Base-by-base conservation (phyloP, 2,113 vertebrate genomes). In the Ornithorhynchus anatinus region DNA sequence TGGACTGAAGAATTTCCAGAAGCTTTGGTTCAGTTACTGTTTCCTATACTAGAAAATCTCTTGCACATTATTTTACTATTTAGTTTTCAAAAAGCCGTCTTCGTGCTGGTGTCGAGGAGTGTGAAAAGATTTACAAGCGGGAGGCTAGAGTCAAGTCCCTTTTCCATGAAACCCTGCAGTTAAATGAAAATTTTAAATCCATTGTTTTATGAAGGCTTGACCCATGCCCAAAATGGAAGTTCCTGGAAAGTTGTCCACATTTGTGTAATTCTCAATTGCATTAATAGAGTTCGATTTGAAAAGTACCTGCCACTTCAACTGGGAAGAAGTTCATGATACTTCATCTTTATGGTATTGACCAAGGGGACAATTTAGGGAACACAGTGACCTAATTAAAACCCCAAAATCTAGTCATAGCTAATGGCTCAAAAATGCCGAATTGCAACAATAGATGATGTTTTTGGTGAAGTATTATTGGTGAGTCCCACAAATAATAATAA, bases 111-210 rank as follows among this genome's bases (percentile, higher is more conserved):
- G 66, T 54, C 61, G 6, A 42, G 54, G 59, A 12, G n/a, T 65
- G 59, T 22, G 59, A 57, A 70, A 43, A 57, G 23, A 17, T 72
- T 72, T 10, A 12, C n/a, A 58, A n/a, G n/a, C n/a, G n/a, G 32
- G 68, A 35, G 68, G 68, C 73, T 69, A 39, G 54, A 69, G 50
- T 47, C 29, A 37, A 82, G 58, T 59, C 33, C 35, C 10, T 11
- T 58, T 71, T 68, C 51, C 25, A 13, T 59, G 50, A 59, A 7
- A 57, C n/a, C 39, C 39, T 62, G 45, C 56, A 75, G 40, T 71
- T 71, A 74, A 33, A 71, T 39, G 60, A 58, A 79, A 51, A 45
- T 45, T 47, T 75, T 83, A 81, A n/a, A 70, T 75, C 80, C 60
- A 74, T 53, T 69, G 67, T 75, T 64, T 77, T 53, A 25, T 51